Conservation (phyloP, 2,797 vertebrate genomes). For the Mus caroli region DNA sequence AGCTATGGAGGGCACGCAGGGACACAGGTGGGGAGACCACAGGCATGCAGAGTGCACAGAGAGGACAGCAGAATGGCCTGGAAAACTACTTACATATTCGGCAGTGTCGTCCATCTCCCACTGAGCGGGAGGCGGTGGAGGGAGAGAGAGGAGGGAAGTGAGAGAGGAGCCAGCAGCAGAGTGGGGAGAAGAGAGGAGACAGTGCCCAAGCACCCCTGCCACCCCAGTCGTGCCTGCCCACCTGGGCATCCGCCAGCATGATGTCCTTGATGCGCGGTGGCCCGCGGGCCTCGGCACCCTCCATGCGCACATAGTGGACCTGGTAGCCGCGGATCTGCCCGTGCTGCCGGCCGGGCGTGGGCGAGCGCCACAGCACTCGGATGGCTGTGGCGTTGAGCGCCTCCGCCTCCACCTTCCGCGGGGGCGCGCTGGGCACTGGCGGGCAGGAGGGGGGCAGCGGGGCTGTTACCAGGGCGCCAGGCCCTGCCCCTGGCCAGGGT, state of each 20-base stretch:
- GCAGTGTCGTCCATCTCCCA: conserved; percentile 99
- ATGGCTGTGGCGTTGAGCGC: conserved; percentile 97
- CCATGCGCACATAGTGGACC: conserved; percentile 97
- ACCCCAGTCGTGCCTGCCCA: conserved; percentile 81
- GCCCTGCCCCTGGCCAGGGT: conserved; percentile 21
- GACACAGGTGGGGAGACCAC: not conserved
- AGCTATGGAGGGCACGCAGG: not conserved
- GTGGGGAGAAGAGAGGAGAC: not conserved
- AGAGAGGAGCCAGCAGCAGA: conserved; percentile 63
- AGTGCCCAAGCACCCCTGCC: not conserved
- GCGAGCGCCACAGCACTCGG: conserved; percentile 97
- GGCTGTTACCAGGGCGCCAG: conserved; percentile 64
- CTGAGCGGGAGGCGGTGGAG: conserved; percentile 89
- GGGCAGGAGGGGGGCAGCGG: conserved; percentile 42
- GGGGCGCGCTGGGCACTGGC: conserved; percentile 97
- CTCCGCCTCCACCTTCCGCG: conserved; percentile 97
- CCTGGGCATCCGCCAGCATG: conserved; percentile 99
- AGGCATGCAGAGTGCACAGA: conserved; percentile 23
- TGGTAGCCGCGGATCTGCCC: conserved; percentile 99
- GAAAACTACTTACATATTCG: conserved; percentile 97
- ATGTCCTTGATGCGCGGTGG: conserved; percentile 97
- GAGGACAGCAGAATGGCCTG: not conserved
- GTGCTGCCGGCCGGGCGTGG: conserved; percentile 95
- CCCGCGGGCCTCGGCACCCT: conserved; percentile 96
- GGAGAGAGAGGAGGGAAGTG: conserved; percentile 86